Percentiles rank a stretch among this genome's conserved stretches.
phyloP scores from a whole-genome alignment of 2,888 invertebrate species.

The Morinoia aosen region DNA sequence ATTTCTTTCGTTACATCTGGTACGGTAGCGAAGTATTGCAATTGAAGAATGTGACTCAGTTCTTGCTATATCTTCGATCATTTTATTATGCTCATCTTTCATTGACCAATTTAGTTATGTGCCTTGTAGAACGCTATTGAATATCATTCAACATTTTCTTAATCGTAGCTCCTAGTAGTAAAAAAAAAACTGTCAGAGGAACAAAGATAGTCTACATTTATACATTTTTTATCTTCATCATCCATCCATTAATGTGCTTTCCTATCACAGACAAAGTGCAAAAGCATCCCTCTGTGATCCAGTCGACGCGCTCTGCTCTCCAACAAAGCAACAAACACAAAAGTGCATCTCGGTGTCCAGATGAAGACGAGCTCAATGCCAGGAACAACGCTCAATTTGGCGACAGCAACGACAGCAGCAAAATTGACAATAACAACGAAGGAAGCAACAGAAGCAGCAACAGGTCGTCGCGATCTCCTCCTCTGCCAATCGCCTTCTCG shows the following conservation, averaged over 20 bases:
- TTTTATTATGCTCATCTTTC: too few relatives aligned
- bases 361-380: not conserved
- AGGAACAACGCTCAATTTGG: conserved; percentile 50
- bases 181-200: not conserved
- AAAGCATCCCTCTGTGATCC: conserved; percentile 83
- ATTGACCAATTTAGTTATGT: too few relatives aligned
- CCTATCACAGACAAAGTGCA: conserved; percentile 68
- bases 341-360: not conserved
- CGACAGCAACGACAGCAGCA: conserved; percentile 20
- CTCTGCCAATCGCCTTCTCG: conserved; percentile 32
- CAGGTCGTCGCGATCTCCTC: conserved; percentile 67
- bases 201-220: too few relatives aligned
- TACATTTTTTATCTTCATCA: not conserved
- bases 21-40: too few relatives aligned
- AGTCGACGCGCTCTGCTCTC: conserved; percentile 78
- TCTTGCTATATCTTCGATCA: too few relatives aligned
- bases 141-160: not conserved
- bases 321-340: conserved; percentile 42
- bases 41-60: too few relatives aligned
- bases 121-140: too few relatives aligned
- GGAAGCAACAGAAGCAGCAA: not conserved
- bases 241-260: not conserved
- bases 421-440: not conserved
- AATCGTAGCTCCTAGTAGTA: not conserved
- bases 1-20: too few relatives aligned